Evolutionary conservation across 1,140 invertebrate species (phyloP).

Genomic region (Polyergus mexicanus): DNA sequence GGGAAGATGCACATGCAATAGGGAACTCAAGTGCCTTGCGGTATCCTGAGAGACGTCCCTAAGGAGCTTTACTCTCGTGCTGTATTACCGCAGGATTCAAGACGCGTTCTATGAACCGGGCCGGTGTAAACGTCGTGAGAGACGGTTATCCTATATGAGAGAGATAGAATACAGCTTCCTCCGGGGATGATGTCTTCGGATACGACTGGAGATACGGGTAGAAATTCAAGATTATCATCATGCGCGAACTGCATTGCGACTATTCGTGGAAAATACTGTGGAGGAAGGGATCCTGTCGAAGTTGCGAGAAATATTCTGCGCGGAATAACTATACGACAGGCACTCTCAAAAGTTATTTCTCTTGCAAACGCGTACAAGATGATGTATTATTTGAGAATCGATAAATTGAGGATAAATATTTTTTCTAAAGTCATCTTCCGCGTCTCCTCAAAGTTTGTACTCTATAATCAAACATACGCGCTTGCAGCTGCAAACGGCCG

Average conservation of each 20-base stretch:
- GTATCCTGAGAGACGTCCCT: slow-evolving; percentile 57
- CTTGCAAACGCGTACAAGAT: background rate
- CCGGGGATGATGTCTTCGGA: slow-evolving; percentile 45
- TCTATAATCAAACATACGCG: background rate
- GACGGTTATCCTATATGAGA: slow-evolving; percentile 52
- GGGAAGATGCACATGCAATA: slow-evolving; percentile 38
- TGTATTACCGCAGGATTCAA: slow-evolving; percentile 58
- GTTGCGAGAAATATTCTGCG: background rate
- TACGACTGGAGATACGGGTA: slow-evolving; percentile 27
- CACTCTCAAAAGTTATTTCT: background rate
- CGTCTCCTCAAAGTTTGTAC: background rate
- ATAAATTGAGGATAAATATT: slow-evolving; percentile 2
- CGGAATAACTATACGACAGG: background rate
- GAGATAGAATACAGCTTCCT: slow-evolving; percentile 34
- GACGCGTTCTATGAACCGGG: slow-evolving; percentile 49
- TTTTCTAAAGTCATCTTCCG: background rate
- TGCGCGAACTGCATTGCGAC: slow-evolving; percentile 9
- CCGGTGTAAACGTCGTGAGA: slow-evolving; percentile 56
- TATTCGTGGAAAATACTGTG: slow-evolving; percentile 1
- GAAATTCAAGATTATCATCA: slow-evolving; percentile 53
- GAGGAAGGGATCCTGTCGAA: slow-evolving; percentile 1
- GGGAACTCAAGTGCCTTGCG: slow-evolving; percentile 50
- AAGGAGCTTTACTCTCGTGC: slow-evolving; percentile 58
- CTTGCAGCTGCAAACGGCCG: background rate
- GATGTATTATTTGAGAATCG: background rate